These are phyloP conservation scores for Desmodus rotundus DNA, from an alignment of 2,113 vertebrate genomes.

Conservation along the genomic window DNA sequence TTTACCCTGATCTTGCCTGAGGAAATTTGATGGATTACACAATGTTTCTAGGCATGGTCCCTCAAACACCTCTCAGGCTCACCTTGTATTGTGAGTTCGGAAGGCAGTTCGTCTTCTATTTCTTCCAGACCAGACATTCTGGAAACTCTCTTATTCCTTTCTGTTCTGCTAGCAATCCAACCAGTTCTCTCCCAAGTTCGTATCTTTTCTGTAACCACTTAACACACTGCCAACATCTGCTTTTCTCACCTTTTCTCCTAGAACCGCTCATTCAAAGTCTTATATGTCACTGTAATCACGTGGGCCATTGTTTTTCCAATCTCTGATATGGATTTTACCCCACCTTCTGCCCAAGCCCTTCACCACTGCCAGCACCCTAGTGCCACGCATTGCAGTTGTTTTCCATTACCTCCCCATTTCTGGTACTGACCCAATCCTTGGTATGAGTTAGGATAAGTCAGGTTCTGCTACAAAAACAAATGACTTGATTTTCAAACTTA, in stretches of 20 bases:
- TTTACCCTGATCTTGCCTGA: neutral
- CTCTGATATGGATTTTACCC: neutral
- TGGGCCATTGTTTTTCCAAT: neutral
- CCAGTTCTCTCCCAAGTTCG: neutral
- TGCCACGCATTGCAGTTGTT: fast-evolving
- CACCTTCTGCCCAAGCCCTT: too few species aligned
- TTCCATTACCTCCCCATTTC: neutral
- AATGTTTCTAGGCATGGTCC: neutral
- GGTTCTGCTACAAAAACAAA: neutral
- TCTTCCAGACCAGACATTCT: neutral
- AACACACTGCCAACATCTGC: fast-evolving
- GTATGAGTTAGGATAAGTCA: neutral
- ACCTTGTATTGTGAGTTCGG: neutral
- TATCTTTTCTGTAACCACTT: neutral
- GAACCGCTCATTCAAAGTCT: neutral
- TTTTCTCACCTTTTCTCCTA: neutral
- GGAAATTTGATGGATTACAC: neutral
- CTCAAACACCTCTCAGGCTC: neutral
- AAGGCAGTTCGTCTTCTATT: neutral
- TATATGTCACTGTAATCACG: neutral
- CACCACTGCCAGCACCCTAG: too few species aligned
- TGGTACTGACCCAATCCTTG: neutral
- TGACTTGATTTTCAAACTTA: neutral
- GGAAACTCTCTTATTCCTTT: too few species aligned
- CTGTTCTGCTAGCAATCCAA: neutral